These are phyloP conservation scores for Hemichromis elongatus DNA, from an alignment of 2,113 vertebrate genomes.

Conservation along the genomic window DNA sequence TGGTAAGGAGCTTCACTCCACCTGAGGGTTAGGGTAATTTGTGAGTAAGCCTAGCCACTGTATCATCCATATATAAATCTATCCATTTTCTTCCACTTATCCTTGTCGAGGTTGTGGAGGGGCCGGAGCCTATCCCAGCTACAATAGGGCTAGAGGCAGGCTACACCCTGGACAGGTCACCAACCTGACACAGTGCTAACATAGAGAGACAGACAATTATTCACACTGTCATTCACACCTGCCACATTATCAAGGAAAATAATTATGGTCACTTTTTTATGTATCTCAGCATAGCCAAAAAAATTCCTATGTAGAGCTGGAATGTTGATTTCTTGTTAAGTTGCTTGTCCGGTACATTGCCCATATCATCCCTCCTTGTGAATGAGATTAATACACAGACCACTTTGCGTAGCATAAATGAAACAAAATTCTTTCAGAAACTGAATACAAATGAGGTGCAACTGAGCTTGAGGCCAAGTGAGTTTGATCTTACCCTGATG, in stretches of 20 bases:
- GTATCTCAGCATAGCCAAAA: neutral
- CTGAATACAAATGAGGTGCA: neutral
- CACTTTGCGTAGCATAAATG: neutral
- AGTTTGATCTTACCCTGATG: slow-evolving; percentile 78
- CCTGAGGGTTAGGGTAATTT: neutral
- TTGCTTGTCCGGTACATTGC: neutral
- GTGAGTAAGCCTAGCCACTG: neutral
- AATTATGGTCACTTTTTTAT: neutral
- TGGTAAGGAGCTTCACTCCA: neutral
- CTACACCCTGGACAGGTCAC: too few relatives aligned
- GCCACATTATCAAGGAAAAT: neutral
- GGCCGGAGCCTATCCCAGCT: neutral
- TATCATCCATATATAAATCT: neutral
- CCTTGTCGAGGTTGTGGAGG: neutral
- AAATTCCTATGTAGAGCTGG: neutral
- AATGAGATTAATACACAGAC: neutral
- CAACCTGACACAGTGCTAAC: too few relatives aligned
- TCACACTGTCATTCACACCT: too few relatives aligned
- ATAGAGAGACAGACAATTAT: too few relatives aligned
- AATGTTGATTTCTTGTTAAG: neutral
- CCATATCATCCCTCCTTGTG: neutral
- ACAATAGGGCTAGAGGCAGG: neutral
- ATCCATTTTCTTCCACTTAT: neutral
- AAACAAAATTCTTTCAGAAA: neutral
- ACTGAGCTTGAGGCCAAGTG: neutral